These are phyloP conservation scores for Sipha flava DNA, from an alignment of 1,140 invertebrate genomes.

Conservation along the genomic window DNA sequence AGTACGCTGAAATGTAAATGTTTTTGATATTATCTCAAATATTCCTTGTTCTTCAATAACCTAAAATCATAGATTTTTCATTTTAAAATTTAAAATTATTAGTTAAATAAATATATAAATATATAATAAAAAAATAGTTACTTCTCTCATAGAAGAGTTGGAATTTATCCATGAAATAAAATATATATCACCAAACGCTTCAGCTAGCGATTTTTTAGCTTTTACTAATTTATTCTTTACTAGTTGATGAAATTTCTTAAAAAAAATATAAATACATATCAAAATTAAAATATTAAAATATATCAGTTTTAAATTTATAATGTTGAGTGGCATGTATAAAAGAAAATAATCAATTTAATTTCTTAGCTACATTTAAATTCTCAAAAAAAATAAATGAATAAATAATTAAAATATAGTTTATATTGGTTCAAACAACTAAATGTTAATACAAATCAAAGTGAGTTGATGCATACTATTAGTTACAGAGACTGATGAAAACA, in stretches of 20 bases:
- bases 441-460: no score
- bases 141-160: background rate
- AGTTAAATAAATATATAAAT: background rate
- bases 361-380: no score
- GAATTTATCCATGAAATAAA: conserved; percentile 22
- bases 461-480: no score
- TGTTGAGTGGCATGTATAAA: background rate
- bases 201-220: background rate
- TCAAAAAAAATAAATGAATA: no score
- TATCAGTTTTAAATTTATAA: background rate
- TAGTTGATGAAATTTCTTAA: background rate
- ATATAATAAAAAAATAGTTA: background rate
- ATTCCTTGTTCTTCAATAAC: conserved; percentile 26
- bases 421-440: no score
- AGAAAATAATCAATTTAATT: no score
- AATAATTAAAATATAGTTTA: no score
- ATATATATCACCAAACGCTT: conserved; percentile 17
- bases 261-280: background rate
- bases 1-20: background rate
- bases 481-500: no score
- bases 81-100: background rate
- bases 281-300: background rate
- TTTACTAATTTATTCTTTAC: background rate
- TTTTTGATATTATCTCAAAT: conserved; percentile 20
- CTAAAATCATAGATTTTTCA: background rate